Evolutionary conservation across 2,888 invertebrate genomes (phyloP).

Genomic region (Lamproptera curius): DNA sequence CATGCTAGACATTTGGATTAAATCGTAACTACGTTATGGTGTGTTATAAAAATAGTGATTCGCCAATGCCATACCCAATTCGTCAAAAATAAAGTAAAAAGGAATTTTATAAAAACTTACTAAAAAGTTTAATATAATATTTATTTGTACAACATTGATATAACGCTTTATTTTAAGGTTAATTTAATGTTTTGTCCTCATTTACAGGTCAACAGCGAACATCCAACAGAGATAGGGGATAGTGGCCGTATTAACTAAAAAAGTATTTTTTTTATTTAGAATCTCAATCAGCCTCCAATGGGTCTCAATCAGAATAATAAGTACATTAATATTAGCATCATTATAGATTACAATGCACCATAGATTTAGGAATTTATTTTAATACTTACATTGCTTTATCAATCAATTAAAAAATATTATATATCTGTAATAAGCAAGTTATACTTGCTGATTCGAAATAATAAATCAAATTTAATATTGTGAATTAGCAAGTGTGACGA

Average conservation of each 20-base stretch:
- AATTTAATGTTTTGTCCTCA: not conserved
- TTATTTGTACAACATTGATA: no score
- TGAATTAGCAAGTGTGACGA: no score
- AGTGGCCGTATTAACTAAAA: not conserved
- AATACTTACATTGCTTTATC: not conserved
- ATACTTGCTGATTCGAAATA: no score
- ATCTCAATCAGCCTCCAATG: conserved; percentile 11
- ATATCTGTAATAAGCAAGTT: no score
- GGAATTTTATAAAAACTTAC: no score
- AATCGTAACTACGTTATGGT: no score
- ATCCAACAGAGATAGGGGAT: conserved; percentile 17
- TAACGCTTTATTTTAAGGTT: not conserved
- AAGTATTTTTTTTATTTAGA: conserved; percentile 3
- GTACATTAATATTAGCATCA: not conserved
- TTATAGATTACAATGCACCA: not conserved
- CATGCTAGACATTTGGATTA: no score
- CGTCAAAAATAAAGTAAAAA: no score
- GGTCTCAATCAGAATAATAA: conserved; percentile 5
- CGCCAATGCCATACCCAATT: no score
- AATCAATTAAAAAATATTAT: not conserved
- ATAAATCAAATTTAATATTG: no score
- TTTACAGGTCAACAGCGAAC: conserved; percentile 20
- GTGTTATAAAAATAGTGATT: no score
- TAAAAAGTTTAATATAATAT: no score
- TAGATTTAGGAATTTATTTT: not conserved